Base-by-base conservation (phyloP, 2,797 vertebrate genomes). In the Chanos chanos region DNA sequence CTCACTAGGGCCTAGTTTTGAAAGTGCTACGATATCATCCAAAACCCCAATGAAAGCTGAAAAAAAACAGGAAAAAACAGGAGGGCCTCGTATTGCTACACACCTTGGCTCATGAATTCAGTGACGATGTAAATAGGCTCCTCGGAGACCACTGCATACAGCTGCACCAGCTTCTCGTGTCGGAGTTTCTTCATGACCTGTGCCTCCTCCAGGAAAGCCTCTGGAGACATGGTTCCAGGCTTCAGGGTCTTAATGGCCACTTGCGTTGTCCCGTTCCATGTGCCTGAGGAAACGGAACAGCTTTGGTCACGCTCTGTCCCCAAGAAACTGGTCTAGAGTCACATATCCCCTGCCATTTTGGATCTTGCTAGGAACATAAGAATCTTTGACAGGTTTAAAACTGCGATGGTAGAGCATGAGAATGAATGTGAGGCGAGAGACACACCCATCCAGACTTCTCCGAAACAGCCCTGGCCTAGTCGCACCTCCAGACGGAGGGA, bases 371-470 rank as follows among this genome's bases (percentile, higher is more conserved):
- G 40, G 12, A 43, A 21, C 43, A 21, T 8, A 22, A 12, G 34
- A n/a, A 41, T 16, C 33, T 24, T 8, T 15, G 10, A 10, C 2
- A 0, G n/a, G n/a, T n/a, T n/a, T n/a, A n/a, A n/a, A n/a, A n/a
- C n/a, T n/a, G n/a, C n/a, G n/a, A n/a, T n/a, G n/a, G n/a, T n/a
- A n/a, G 12, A 43, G 21, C 43, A 21, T 8, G 22, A 12, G 34
- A n/a, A 41, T 16, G 33, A 24, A 8, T 15, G 10, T 10, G 2
- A 0, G 4, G 12, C 0, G 1, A 22, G 6, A 24, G 33, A 48
- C 92, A 86, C 90, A 97, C 96, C 96, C 95, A 98, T 97, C 96
- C 96, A 98, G 70, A 99, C 95, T 78, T 99, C 96, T 78, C 95
- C 96, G 0, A 99, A 99, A 73, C 96, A 99, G 74, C 96, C 96